A percentile compares a stretch with the other conserved stretches of the same genome.
Evolutionary conservation across 2,797 vertebrate species (phyloP).

Genomic region (Phrynocephalus vlangalii): DNA sequence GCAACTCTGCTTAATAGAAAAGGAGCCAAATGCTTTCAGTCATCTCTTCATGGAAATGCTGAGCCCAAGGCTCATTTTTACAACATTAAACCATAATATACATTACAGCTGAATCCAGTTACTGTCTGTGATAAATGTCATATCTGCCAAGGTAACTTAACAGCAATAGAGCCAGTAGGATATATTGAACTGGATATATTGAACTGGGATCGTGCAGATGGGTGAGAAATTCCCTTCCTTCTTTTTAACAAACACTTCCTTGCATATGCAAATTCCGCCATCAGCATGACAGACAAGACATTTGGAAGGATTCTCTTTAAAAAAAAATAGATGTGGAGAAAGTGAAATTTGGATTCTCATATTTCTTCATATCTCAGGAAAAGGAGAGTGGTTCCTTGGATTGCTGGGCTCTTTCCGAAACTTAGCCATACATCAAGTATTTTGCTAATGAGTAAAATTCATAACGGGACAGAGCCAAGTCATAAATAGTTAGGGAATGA

Average conservation of each 20-base stretch:
- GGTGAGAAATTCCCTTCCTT: neutral
- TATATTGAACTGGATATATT: neutral
- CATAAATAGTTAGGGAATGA: neutral
- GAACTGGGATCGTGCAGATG: neutral
- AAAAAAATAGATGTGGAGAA: neutral
- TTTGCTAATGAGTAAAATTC: conserved; percentile 12
- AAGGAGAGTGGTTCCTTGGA: neutral
- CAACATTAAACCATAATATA: no score
- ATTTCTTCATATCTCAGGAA: neutral
- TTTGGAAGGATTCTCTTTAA: neutral
- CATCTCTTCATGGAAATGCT: no score
- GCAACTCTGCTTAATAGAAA: neutral
- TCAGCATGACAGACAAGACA: neutral
- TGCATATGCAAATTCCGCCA: neutral
- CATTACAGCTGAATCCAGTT: no score
- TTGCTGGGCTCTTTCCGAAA: neutral
- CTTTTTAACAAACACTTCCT: neutral
- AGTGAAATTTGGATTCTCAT: neutral
- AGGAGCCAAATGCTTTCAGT: neutral
- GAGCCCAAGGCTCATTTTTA: no score
- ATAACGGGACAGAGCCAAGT: rapidly evolving
- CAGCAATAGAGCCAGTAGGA: neutral
- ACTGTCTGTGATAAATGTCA: no score
- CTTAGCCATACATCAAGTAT: rapidly evolving
- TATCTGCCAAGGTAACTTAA: neutral